Evolutionary conservation across 2,113 vertebrate species (phyloP), one percentile per base, ranked within the genome.

Genomic region (Cottus gobio): DNA sequence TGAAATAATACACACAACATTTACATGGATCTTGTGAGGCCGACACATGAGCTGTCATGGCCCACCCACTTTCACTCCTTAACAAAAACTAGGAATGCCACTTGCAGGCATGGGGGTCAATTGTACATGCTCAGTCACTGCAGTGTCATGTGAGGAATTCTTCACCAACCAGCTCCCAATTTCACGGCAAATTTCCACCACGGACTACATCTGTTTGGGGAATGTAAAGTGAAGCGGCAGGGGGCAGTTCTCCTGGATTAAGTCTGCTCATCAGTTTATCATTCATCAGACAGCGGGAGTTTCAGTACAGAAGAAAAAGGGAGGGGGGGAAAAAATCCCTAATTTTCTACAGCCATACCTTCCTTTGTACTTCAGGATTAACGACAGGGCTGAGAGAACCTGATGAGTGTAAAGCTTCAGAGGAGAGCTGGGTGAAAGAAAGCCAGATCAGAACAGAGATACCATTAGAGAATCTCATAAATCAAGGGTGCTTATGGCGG

Each of bases 401-500:
- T 91, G 91, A 93, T 93, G 90, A 92, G 92, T 93, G 92, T 93
- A 94, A 94, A 94, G 93, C 93, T 91, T 89, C 74, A 87, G 90
- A 93, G 78, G 91, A 93, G 93, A 90, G 90, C 72, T 26, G 90
- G 89, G 93, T 91, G 90, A 95, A 93, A 91, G 88, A 91, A 91
- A 92, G 89, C 90, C 92, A 93, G 95, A 94, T 93, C 93, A 87
- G 89, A 86, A 89, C 86, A 91, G 92, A 93, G 93, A 94, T 92
- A 94, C 94, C 89, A 94, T 95, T 93, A 94, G 92, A 92, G 91
- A 91, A 91, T 87, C 89, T 88, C 93, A 94, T 95, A 94, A 95
- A 95, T 95, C 93, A 95, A 57, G 63, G 79, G 83, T 82, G 81
- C 92, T 94, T 93, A 92, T 91, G 86, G 89, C 11, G 78, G 83